phyloP scores from a whole-genome alignment of 2,888 invertebrate genomes.

The Apamea crenata region DNA sequence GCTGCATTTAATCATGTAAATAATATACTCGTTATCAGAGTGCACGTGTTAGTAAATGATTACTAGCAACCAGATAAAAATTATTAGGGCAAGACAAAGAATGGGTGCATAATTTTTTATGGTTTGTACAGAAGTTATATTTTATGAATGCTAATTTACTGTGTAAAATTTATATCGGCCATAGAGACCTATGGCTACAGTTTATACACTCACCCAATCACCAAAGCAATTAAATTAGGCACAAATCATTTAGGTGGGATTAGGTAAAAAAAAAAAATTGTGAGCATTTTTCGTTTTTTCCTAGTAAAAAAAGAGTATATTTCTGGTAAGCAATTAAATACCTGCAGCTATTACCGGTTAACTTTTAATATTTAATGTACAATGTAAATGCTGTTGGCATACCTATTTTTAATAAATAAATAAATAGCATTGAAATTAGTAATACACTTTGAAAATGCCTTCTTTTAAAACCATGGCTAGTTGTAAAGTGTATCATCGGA shows the following conservation, averaged over 20 bases:
- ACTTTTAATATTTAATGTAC: no score
- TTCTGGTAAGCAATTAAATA: neutral
- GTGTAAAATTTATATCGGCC: neutral
- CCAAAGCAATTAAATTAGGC: neutral
- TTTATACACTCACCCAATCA: neutral
- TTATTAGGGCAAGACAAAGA: conserved; percentile 8
- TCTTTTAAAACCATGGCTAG: neutral
- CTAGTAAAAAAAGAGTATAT: neutral
- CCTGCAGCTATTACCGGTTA: no score
- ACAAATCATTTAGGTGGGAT: neutral
- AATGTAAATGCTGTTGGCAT: neutral
- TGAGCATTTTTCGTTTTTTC: neutral
- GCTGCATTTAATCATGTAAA: conserved; percentile 15
- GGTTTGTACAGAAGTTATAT: neutral
- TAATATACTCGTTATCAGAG: conserved; percentile 28
- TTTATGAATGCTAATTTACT: neutral
- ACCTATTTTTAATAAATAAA: neutral
- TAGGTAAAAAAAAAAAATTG: no score
- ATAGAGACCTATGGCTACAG: no score
- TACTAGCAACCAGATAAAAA: conserved; percentile 28
- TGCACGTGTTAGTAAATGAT: conserved; percentile 21
- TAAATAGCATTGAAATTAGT: neutral
- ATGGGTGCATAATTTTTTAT: neutral
- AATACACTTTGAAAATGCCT: conserved; percentile 6
- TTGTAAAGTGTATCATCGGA: conserved; percentile 15